Conservation (phyloP, 2,888 invertebrate species). For the Gymnocheta viridis region DNA sequence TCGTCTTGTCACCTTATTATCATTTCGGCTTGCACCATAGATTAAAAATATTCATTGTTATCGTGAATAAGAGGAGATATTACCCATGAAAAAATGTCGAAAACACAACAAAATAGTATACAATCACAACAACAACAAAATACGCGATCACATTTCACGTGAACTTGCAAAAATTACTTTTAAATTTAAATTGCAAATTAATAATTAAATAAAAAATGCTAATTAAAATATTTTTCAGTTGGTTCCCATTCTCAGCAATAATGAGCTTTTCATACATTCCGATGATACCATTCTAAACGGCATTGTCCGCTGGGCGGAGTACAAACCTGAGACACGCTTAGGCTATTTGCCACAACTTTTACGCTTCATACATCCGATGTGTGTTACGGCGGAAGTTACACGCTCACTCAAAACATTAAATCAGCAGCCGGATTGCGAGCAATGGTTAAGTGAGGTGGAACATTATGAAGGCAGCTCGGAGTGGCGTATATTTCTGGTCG, state of each 20-base stretch:
- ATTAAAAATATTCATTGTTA: too few relatives aligned
- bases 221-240: conserved; percentile 65
- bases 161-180: not conserved
- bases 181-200: too few relatives aligned
- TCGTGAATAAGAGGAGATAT: too few relatives aligned
- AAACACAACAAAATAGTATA: too few relatives aligned
- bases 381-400: conserved; percentile 73
- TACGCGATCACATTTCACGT: too few relatives aligned
- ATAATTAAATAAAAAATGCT: not conserved
- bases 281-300: conserved; percentile 74
- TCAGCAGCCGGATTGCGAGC: conserved; percentile 70
- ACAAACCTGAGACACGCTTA: conserved; percentile 70
- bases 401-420: conserved; percentile 70
- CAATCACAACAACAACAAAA: too few relatives aligned
- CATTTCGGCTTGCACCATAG: too few relatives aligned
- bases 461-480: conserved; percentile 71
- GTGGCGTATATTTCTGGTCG: conserved; percentile 76
- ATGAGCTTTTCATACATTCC: conserved; percentile 74
- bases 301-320: conserved; percentile 74
- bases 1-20: too few relatives aligned
- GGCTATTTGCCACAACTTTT: conserved; percentile 71
- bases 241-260: conserved; percentile 71
- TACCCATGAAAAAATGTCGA: too few relatives aligned
- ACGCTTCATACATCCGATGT: conserved; percentile 74
- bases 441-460: conserved; percentile 73